Percentiles rank a stretch among this genome's conserved stretches.
Evolutionary conservation across 2,113 vertebrate genomes (phyloP).

Genomic region (Eleginops maclovinus): DNA sequence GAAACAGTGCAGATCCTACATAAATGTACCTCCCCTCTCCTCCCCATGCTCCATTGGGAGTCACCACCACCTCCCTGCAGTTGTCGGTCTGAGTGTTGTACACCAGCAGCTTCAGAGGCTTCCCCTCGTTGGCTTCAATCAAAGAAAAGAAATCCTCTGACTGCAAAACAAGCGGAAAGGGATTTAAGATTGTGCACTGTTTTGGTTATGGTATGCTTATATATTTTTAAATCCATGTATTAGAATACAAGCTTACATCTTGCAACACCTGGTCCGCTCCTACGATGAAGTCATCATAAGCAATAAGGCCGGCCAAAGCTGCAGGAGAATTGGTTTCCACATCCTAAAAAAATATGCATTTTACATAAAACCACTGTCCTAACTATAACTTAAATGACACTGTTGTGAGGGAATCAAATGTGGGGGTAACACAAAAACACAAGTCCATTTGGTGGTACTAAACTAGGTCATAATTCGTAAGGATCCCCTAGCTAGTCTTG

Average conservation of each 20-base stretch:
- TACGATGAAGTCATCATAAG: conserved; percentile 90
- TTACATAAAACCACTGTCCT: background rate
- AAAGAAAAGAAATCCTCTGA: conserved; percentile 96
- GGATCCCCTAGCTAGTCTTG: background rate
- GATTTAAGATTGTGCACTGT: no score
- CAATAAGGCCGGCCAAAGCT: conserved; percentile 87
- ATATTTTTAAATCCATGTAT: no score
- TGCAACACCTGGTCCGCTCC: conserved; percentile 96
- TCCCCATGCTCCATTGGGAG: conserved; percentile 96
- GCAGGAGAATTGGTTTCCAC: conserved; percentile 92
- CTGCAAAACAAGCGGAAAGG: conserved; percentile 71
- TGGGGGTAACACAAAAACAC: background rate
- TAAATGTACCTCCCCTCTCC: conserved; percentile 92
- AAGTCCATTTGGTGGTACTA: background rate
- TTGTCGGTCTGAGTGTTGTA: conserved; percentile 90
- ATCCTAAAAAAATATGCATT: conserved; percentile 78
- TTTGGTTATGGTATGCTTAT: no score
- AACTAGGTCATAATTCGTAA: no score
- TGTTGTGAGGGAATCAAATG: no score
- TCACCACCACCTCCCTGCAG: conserved; percentile 93
- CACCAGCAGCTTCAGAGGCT: conserved; percentile 93
- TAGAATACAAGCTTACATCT: conserved; percentile 83
- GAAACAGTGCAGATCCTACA: background rate
- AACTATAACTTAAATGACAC: no score
- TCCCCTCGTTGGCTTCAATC: conserved; percentile 93